Conservation (phyloP, 2,113 vertebrate genomes). For the Phasianus colchicus region DNA sequence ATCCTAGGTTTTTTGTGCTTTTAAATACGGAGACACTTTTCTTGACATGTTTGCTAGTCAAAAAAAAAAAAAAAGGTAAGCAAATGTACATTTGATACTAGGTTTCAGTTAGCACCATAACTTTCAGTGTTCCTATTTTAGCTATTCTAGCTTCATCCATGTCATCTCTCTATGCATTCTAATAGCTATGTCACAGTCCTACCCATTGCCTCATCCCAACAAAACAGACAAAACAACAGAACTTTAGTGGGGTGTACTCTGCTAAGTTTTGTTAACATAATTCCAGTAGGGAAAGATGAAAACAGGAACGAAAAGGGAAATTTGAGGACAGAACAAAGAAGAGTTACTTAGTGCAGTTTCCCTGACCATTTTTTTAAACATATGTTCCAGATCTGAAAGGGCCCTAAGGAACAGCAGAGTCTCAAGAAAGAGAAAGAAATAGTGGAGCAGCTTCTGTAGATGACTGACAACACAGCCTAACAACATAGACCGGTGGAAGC, state of each 20-base stretch:
- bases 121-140: not conserved
- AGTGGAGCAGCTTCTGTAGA: not conserved
- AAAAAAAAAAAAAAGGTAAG: not conserved
- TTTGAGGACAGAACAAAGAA: not conserved
- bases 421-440: not conserved
- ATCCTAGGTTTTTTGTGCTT: constrained; percentile 16
- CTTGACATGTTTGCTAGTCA: constrained; percentile 6
- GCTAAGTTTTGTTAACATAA: not conserved
- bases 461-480: not conserved
- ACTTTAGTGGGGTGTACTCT: not conserved
- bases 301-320: not conserved
- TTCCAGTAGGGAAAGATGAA: not conserved
- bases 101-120: not conserved
- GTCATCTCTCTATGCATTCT: not conserved
- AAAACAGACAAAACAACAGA: not conserved
- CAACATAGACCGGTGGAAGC: not conserved
- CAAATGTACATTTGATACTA: not conserved
- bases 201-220: not conserved
- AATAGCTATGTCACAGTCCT: not conserved
- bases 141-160: not conserved
- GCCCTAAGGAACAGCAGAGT: not conserved
- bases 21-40: not conserved
- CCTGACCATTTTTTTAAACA: not conserved
- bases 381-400: not conserved
- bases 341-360: not conserved